Evolutionary conservation across 2,888 invertebrate species (phyloP), one percentile per base, ranked within the genome.

Genomic region (Plebejus argus): DNA sequence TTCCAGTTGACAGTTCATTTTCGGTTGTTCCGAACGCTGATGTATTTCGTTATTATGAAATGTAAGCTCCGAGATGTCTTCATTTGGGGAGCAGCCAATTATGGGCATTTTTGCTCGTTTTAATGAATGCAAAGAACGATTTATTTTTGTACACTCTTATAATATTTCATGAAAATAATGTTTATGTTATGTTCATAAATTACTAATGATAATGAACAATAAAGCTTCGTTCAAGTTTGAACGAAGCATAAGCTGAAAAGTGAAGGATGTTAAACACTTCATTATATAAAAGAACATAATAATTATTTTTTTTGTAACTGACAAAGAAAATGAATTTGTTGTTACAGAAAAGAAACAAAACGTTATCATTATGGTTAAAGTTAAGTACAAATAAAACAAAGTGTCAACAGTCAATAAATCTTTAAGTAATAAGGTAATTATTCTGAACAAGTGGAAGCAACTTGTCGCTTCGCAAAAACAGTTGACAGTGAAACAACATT

Each of bases 1-100:
- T 91, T 89, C 87, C 87, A 86, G 91, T 91, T 92, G 93, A 93
- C 93, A 92, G 92, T 92, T 92, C 66, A 66, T 90, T 92, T 92
- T 92, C 90, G 86, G 90, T 89, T 91, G 90, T 89, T 88, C 87
- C 88, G 86, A 87, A 89, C 90, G 87, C 86, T 79, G 80, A 90
- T 89, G 89, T 91, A 89, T 89, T 88, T 90, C 86, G 89, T 89
- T 88, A 91, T 90, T 91, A 90, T 91, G 89, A 91, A 90, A 91
- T 91, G 89, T 91, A 89, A 87, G 86, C 88, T 85, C 84, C 85
- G 86, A 87, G 86, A 86, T 85, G 82, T 76, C 76, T 76, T 70
- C 88, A 91, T 91, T 91, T 89, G 87, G 86, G 86, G 88, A 88
- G 89, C 86, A 88, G 91, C 89, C 91, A 91, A 91, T 91, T 90